Evolutionary conservation across 2,797 vertebrate species (phyloP), one percentile per base, ranked within the genome.

Genomic region (Ispidina lecontei): DNA sequence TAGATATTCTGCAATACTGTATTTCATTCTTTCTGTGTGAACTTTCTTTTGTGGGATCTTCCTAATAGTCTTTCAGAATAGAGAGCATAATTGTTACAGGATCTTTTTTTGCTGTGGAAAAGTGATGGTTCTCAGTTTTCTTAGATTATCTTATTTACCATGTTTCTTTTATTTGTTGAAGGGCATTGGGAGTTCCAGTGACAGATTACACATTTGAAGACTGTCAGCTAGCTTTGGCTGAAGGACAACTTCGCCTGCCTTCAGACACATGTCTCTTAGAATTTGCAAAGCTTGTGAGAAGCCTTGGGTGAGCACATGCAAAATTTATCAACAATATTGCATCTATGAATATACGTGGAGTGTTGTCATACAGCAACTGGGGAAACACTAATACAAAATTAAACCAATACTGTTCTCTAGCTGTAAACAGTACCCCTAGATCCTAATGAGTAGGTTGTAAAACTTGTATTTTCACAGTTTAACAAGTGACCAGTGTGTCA

Each of bases 171-270:
- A 14, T 89, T 91, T 90, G 47, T 67, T 94, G 7, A 93, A 99
- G 99, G 96, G 99, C 99, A 0, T 95, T 99, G 91, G 98, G 98
- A 51, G 97, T 99, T 71, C 97, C 99, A 4, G 98, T 99, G 94
- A 99, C 99, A 15, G 99, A 99, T 97, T 99, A 99, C 95, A 99
- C 99, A 4, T 99, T 99, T 95, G 99, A 99, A 97, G 99, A 99
- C 96, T 99, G 99, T 98, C 99, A 99, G 98, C 98, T 99, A 92
- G 98, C 99, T 90, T 98, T 99, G 98, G 99, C 99, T 13, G 98
- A 99, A 92, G 99, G 99, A 95, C 99, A 99, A 88, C 98, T 99
- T 82, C 98, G 98, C 46, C 98, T 99, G 31, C 99, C 99, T n/a
- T 97, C 98, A 35, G 98, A 99, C 97, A 99, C 99, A 0, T 99